Evolutionary conservation across 2,113 vertebrate genomes (phyloP).

Genomic region (Nerophis lumbriciformis): DNA sequence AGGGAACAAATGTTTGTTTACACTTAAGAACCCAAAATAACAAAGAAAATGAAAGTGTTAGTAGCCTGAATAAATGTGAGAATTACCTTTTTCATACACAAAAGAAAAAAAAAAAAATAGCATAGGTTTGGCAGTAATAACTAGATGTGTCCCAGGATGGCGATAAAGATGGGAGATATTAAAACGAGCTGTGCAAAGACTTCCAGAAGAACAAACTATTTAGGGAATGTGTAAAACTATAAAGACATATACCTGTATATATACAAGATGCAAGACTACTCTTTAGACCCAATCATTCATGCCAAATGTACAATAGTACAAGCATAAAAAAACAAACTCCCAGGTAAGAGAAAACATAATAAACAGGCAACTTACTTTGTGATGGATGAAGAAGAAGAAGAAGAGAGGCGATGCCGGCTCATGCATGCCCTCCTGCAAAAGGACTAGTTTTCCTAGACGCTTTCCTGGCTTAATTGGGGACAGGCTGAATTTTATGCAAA

Average conservation of each 20-base stretch:
- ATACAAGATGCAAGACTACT: background rate
- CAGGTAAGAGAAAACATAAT: background rate
- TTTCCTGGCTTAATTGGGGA: conserved; percentile 70
- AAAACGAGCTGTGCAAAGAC: background rate
- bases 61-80: background rate
- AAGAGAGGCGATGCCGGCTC: conserved; percentile 43
- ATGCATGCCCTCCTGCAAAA: conserved; percentile 53
- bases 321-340: no score
- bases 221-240: background rate
- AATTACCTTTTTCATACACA: background rate
- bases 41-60: background rate
- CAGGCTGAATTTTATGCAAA: conserved; percentile 73
- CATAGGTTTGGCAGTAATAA: background rate
- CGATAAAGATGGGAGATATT: no score
- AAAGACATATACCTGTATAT: background rate
- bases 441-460: conserved; percentile 46
- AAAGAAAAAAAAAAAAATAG: background rate
- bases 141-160: no score
- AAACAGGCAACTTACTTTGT: conserved; percentile 33
- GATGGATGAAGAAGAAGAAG: background rate
- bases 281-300: no score
- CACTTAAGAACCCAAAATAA: conserved; percentile 29
- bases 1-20: conserved; percentile 41
- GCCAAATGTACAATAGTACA: background rate
- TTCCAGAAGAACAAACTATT: background rate